These are phyloP conservation scores for Hipparchia semele DNA, from an alignment of 2,888 invertebrate genomes.

Conservation along the genomic window DNA sequence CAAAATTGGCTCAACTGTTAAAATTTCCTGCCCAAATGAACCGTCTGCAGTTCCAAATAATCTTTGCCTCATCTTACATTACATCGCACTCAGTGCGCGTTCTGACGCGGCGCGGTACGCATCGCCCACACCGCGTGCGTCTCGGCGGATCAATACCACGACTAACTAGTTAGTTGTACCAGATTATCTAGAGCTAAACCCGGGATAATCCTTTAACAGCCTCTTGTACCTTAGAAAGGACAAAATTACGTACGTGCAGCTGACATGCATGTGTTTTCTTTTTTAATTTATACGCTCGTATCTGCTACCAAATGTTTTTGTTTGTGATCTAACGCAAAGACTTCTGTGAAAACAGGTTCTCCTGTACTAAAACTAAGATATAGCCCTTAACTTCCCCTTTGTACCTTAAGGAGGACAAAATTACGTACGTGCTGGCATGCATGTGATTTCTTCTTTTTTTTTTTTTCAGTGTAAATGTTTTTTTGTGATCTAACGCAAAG, in stretches of 20 bases:
- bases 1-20: no score
- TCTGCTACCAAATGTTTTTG: not conserved
- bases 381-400: not conserved
- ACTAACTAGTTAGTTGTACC: not conserved
- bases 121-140: slow-evolving; percentile 44
- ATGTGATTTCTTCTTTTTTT: not conserved
- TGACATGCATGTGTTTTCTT: not conserved
- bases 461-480: not conserved
- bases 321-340: not conserved
- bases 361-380: not conserved
- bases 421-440: slow-evolving; percentile 41
- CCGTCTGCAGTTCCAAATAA: slow-evolving; percentile 30
- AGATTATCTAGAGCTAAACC: not conserved
- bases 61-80: slow-evolving; percentile 38
- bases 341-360: not conserved
- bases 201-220: slow-evolving; percentile 8
- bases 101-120: slow-evolving; percentile 63
- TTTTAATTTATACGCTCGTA: not conserved
- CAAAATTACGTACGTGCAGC: slow-evolving; percentile 45
- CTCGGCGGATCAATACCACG: slow-evolving; percentile 44
- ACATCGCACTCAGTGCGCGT: slow-evolving; percentile 62
- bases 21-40: slow-evolving; percentile 15
- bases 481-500: no score
- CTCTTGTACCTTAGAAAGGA: slow-evolving; percentile 28
- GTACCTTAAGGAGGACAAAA: slow-evolving; percentile 39